Conservation (phyloP, 53 echinoderm and acorn worm species). For the Holothuria scabra region DNA sequence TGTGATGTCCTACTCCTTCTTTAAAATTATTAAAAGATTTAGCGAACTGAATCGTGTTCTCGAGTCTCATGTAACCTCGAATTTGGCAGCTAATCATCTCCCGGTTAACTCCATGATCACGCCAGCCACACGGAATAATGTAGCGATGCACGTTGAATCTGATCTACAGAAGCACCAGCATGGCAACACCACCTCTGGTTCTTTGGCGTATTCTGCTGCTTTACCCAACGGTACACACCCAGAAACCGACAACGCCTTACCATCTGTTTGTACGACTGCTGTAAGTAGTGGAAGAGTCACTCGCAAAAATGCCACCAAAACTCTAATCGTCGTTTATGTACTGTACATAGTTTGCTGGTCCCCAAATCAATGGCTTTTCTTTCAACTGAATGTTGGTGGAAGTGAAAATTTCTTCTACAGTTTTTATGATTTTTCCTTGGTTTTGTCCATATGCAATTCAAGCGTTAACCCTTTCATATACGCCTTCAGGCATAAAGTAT, state of each 20-base stretch:
- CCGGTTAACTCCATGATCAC: no score
- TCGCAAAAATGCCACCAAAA: constrained; percentile 67
- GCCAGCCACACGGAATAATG: no score
- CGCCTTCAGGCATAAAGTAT: constrained; percentile 34
- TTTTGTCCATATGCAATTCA: constrained; percentile 68
- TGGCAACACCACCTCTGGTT: no score
- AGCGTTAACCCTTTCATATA: constrained; percentile 73
- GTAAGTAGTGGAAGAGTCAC: not conserved
- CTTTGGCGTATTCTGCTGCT: no score
- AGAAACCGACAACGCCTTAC: no score
- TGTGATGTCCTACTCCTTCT: constrained; percentile 69
- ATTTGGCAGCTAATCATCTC: no score
- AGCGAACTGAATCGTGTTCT: constrained; percentile 16
- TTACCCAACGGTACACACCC: no score
- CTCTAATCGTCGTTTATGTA: constrained; percentile 60
- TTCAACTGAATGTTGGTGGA: constrained; percentile 73
- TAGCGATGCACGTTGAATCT: no score
- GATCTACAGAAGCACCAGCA: no score
- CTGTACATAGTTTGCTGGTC: constrained; percentile 83
- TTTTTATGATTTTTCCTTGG: constrained; percentile 46
- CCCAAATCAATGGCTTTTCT: constrained; percentile 65
- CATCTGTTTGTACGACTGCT: no score
- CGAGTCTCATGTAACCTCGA: no score
- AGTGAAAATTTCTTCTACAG: constrained; percentile 34
- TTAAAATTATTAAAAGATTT: constrained; percentile 58